phyloP scores from a whole-genome alignment of 2,113 vertebrate species.

The Phycodurus eques region DNA sequence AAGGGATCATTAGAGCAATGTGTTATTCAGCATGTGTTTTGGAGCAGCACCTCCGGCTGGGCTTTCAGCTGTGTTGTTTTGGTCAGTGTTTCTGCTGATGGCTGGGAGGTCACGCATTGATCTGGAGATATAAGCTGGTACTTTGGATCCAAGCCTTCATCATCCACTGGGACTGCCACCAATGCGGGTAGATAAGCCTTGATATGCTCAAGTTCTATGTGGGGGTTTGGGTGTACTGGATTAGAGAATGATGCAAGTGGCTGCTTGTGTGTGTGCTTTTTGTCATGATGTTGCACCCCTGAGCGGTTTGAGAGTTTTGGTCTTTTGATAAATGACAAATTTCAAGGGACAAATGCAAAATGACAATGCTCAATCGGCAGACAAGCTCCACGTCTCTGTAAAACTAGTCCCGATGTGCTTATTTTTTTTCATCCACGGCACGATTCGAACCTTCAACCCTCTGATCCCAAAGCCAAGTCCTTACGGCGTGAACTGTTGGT shows the following conservation, averaged over 20 bases:
- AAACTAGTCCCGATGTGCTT: not conserved
- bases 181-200: slow-evolving; percentile 67
- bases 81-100: slow-evolving; percentile 48
- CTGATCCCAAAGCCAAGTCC: not conserved
- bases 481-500: not conserved
- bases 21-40: slow-evolving; percentile 49
- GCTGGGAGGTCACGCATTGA: slow-evolving; percentile 66
- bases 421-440: not conserved
- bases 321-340: not conserved
- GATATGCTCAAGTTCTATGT: slow-evolving; percentile 49
- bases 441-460: not conserved
- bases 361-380: not conserved
- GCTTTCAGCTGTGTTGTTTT: slow-evolving; percentile 44
- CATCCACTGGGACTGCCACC: slow-evolving; percentile 50
- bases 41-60: slow-evolving; percentile 47
- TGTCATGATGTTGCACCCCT: not conserved
- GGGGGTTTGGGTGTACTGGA: slow-evolving; percentile 22
- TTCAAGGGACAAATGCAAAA: not conserved
- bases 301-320: not conserved
- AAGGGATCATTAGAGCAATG: slow-evolving; percentile 53
- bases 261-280: slow-evolving; percentile 9
- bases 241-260: slow-evolving; percentile 15
- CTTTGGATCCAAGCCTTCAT: slow-evolving; percentile 63
- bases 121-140: slow-evolving; percentile 66
- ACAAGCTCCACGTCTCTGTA: not conserved